Evolutionary conservation across 2,113 vertebrate species (phyloP), one percentile per base, ranked within the genome.

Genomic region (Myotis brandtii): DNA sequence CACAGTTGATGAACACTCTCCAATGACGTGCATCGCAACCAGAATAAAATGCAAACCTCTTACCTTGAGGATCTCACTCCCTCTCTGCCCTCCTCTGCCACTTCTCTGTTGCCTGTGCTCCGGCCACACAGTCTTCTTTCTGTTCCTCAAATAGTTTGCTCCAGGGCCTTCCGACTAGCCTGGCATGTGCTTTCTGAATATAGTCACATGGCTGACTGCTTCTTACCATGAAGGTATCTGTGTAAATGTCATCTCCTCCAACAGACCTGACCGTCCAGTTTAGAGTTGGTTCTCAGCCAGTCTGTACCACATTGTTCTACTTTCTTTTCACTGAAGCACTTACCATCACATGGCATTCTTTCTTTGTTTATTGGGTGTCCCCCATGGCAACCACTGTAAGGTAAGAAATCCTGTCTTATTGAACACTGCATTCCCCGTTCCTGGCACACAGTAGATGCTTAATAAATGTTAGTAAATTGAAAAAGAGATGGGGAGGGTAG

Each of bases 21-120:
- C 25, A 6, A 0, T 5, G n/a, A 40, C 7, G 80, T 62, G 1
- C n/a, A 11, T 0, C 7, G 23, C 54, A 73, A 7, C 12, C 10
- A 30, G 48, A 52, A 43, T 46, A 5, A 32, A 75, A 11, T 7
- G 54, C 34, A 12, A 4, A 34, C 30, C 2, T 3, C 11, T 46
- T 2, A 5, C 70, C 21, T 32, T 9, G 5, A 25, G 56, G 50
- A 20, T 23, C 67, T 59, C 32, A 2, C 3, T 5, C 27, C 25
- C 18, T 10, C 30, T 12, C 43, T 54, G 20, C 30, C 14, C 37
- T 79, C 13, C 3, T 27, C 37, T 13, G 16, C 32, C 27, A 3
- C 16, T 8, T 13, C 12, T 62, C 34, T 21, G 2, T 32, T 13
- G 16, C 46, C 20, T 20, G 50, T 21, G 2, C n/a, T 34, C n/a